Conservation (phyloP, 2,888 invertebrate genomes). For the Dione vanillae region DNA sequence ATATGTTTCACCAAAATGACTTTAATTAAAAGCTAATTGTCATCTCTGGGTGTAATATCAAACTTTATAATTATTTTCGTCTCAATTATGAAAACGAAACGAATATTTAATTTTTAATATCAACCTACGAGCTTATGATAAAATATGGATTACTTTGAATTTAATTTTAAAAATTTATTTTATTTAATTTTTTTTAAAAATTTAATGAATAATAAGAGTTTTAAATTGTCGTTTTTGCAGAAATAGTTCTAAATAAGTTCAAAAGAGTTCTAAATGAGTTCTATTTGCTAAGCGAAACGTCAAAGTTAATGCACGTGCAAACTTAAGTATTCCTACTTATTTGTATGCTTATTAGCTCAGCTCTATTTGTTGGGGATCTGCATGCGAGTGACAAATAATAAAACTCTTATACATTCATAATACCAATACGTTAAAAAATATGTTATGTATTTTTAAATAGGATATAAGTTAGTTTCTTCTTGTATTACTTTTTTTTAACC, state of each 20-base stretch:
- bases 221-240: not conserved
- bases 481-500: too few relatives aligned
- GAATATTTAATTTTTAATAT: not conserved
- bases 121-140: not conserved
- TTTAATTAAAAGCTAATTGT: not conserved
- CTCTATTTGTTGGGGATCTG: not conserved
- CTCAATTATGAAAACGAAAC: too few relatives aligned
- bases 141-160: constrained; percentile 1
- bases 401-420: too few relatives aligned
- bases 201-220: not conserved
- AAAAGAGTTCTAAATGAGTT: constrained; percentile 1
- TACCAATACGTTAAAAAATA: too few relatives aligned
- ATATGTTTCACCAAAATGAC: not conserved
- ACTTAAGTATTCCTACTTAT: not conserved
- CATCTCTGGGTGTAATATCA: not conserved
- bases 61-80: not conserved
- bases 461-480: too few relatives aligned
- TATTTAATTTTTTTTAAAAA: too few relatives aligned
- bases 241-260: constrained; percentile 1
- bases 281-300: constrained; percentile 4
- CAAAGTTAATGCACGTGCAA: constrained; percentile 3
- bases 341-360: not conserved
- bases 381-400: not conserved
- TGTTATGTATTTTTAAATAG: too few relatives aligned
- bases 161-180: too few relatives aligned